phyloP scores from a whole-genome alignment of 2,797 vertebrate genomes.

The Cyclopterus lumpus region DNA sequence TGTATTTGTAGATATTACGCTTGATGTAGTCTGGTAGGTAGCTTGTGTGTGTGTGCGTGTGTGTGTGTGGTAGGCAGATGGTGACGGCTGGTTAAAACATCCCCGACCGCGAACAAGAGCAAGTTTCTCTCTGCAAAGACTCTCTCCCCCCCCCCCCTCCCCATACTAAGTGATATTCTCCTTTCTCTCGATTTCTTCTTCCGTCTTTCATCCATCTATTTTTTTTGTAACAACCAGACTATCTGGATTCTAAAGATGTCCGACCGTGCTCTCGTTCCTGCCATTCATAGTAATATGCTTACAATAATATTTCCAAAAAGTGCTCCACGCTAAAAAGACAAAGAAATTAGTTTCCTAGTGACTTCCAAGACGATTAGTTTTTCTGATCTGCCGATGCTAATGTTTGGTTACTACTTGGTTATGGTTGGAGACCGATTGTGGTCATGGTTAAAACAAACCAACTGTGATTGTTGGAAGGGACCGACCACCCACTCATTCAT shows the following conservation, averaged over 20 bases:
- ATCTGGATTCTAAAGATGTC: not conserved
- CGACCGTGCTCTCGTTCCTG: not conserved
- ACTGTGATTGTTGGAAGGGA: not conserved
- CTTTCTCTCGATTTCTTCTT: not conserved
- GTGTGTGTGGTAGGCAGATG: constrained; percentile 57
- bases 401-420: not conserved
- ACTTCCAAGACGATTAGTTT: not conserved
- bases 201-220: not conserved
- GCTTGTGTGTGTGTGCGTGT: constrained; percentile 29
- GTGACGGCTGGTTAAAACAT: constrained; percentile 65
- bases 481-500: not conserved
- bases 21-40: constrained; percentile 36
- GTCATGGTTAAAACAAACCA: not conserved
- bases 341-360: not conserved
- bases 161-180: not conserved
- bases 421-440: not conserved
- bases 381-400: not conserved
- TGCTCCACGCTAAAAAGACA: not conserved
- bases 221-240: no score
- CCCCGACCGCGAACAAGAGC: constrained; percentile 47
- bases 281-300: not conserved
- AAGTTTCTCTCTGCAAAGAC: constrained; percentile 23
- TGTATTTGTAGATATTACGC: constrained; percentile 40
- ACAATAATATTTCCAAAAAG: not conserved
- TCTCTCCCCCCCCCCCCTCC: not conserved